Conservation (phyloP, 1,140 invertebrate species). For the Drosophila lini region DNA sequence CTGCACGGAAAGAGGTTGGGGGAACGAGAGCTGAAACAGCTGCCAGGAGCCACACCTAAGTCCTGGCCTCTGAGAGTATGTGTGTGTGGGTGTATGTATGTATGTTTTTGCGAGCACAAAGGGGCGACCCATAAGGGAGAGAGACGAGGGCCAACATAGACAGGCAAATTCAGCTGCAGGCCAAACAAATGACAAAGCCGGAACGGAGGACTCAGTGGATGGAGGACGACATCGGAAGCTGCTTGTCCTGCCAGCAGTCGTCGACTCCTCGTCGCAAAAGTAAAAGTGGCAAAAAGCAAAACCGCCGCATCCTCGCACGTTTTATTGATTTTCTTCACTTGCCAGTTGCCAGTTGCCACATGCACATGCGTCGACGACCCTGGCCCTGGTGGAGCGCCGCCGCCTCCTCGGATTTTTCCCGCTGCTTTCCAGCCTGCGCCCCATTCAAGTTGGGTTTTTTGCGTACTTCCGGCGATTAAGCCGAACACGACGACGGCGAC, state of each 20-base stretch:
- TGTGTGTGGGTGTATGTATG: constrained; percentile 23
- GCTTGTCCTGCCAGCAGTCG: constrained; percentile 72
- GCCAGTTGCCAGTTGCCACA: constrained; percentile 55
- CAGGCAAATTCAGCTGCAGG: constrained; percentile 81
- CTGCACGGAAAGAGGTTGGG: constrained; percentile 7
- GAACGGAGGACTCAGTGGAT: constrained; percentile 24
- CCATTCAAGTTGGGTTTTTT: constrained; percentile 47
- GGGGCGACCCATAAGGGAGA: constrained; percentile 5
- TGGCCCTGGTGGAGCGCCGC: constrained; percentile 36
- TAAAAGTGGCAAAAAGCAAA: constrained; percentile 71
- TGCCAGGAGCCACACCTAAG: constrained; percentile 79
- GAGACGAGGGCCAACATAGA: constrained; percentile 40
- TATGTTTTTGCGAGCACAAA: constrained; percentile 28
- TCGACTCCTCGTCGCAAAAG: constrained; percentile 58
- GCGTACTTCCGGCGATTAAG: constrained; percentile 79
- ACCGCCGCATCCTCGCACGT: constrained; percentile 71
- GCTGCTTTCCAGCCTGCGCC: constrained; percentile 15
- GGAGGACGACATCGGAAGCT: constrained; percentile 64
- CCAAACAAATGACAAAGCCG: constrained; percentile 80
- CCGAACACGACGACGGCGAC: constrained; percentile 39
- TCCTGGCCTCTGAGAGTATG: constrained; percentile 31
- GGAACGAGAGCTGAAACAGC: constrained; percentile 55
- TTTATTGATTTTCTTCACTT: constrained; percentile 78
- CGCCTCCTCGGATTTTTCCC: neutral
- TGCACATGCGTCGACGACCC: constrained; percentile 77